Evolutionary conservation across 2,888 invertebrate species (phyloP).

Genomic region (Drosophila emarginata): DNA sequence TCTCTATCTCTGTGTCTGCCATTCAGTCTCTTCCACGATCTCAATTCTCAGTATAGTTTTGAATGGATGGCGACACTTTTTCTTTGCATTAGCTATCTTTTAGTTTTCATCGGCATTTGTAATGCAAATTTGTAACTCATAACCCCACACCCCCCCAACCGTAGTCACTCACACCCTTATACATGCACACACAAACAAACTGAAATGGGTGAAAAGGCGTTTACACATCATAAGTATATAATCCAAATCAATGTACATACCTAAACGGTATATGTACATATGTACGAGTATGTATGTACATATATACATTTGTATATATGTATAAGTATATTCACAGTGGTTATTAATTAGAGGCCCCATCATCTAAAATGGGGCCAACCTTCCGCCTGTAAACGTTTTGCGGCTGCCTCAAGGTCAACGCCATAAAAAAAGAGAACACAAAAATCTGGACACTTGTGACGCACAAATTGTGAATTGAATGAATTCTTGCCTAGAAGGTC

Average conservation of each 20-base stretch:
- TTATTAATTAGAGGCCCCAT: slow-evolving; percentile 44
- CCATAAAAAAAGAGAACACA: slow-evolving; percentile 6
- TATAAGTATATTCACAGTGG: not conserved
- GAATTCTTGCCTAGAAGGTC: slow-evolving; percentile 20
- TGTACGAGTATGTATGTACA: slow-evolving; percentile 19
- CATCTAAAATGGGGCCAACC: slow-evolving; percentile 38
- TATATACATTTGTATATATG: not conserved
- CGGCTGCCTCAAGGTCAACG: slow-evolving; percentile 10
- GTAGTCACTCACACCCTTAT: slow-evolving; percentile 16
- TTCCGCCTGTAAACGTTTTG: slow-evolving; percentile 45
- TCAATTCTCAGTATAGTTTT: not conserved
- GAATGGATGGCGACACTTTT: slow-evolving; percentile 36
- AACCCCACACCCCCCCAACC: slow-evolving; percentile 6
- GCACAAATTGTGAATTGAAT: slow-evolving; percentile 47
- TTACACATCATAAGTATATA: not conserved
- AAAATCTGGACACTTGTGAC: slow-evolving; percentile 50
- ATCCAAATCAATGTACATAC: not conserved
- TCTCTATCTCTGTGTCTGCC: not conserved
- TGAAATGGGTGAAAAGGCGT: slow-evolving; percentile 4
- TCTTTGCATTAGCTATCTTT: slow-evolving; percentile 46
- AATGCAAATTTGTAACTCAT: slow-evolving; percentile 57
- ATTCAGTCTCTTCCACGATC: no score
- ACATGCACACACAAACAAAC: slow-evolving; percentile 14
- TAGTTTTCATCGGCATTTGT: slow-evolving; percentile 62
- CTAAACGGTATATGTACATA: slow-evolving; percentile 20